Base-by-base conservation (phyloP, 1,140 invertebrate genomes). In the Brachystomella parvula region DNA sequence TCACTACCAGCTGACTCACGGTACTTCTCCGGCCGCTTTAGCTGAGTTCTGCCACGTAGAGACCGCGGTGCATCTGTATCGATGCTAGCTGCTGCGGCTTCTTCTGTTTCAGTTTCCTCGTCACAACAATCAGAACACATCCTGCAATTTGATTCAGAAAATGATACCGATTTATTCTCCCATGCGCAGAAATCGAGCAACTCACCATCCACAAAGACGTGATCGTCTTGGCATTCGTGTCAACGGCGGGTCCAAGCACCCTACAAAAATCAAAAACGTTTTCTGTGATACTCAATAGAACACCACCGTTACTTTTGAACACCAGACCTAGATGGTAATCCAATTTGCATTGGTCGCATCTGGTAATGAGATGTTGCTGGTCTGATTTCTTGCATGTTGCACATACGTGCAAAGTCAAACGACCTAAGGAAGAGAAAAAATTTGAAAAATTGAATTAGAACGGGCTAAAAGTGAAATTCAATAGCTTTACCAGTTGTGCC, bases 221-320 rank as follows among this genome's bases (percentile, higher is more conserved):
- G 92, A 93, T 81, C 95, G 96, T 77, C 93, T 94, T 0, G 96
- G 95, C 80, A 96, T 89, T 59, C 93, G 83, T 17, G 89, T 88
- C 3, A 98, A 79, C 19, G 92, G 92, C 26, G 94, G 94, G 76
- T 90, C 89, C 53, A 98, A 81, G 80, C 96, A 98, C 56, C 88
- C 32, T 24, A 26, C 12, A 47, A 53, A 53, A 19, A 15, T 17
- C 12, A 53, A 53, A 3, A 53, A n/a, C n/a, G n/a, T n/a, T n/a
- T n/a, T n/a, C n/a, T n/a, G n/a, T n/a, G n/a, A n/a, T n/a, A n/a
- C n/a, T n/a, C n/a, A n/a, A n/a, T n/a, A n/a, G n/a, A n/a, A n/a
- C n/a, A n/a, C n/a, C n/a, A n/a, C n/a, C n/a, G n/a, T n/a, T n/a
- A n/a, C n/a, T n/a, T n/a, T n/a, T n/a, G n/a, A n/a, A n/a, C n/a